A percentile compares a stretch with the other conserved stretches of the same genome.
Conservation (phyloP, 2,888 invertebrate species). For the Oasisia sp. region DNA sequence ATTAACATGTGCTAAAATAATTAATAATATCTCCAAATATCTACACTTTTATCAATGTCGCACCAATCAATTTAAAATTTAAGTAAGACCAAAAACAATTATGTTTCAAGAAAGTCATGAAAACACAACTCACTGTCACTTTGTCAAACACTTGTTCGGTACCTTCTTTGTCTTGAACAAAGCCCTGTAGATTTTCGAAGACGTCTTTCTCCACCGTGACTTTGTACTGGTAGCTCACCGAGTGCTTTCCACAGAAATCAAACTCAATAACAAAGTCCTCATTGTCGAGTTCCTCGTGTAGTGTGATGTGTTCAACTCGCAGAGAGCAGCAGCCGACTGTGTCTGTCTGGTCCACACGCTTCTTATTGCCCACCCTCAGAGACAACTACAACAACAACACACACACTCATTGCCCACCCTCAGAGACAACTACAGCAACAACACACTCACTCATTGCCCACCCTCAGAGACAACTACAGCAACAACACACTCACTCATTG, state of each 20-base stretch:
- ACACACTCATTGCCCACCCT: too few species aligned
- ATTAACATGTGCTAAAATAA: too few species aligned
- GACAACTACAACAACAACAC: conserved; percentile 73
- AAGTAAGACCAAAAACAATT: too few species aligned
- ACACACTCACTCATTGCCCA: too few species aligned
- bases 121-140: conserved; percentile 75
- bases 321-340: conserved; percentile 99
- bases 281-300: conserved; percentile 75
- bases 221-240: conserved; percentile 86
- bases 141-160: conserved; percentile 98
- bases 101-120: neutral
- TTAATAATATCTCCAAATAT: too few species aligned
- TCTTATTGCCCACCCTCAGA: conserved; percentile 97
- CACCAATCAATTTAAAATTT: neutral
- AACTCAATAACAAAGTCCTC: conserved; percentile 91
- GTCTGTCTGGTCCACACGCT: conserved; percentile 97
- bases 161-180: conserved; percentile 94
- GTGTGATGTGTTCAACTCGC: conserved; percentile 91
- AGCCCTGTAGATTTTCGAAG: conserved; percentile 95
- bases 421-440: too few species aligned
- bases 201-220: conserved; percentile 98
- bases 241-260: conserved; percentile 84
- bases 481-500: too few species aligned
- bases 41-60: neutral
- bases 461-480: too few species aligned